Evolutionary conservation across 2,888 invertebrate species (phyloP).

Genomic region (Drosophila fungiperda): DNA sequence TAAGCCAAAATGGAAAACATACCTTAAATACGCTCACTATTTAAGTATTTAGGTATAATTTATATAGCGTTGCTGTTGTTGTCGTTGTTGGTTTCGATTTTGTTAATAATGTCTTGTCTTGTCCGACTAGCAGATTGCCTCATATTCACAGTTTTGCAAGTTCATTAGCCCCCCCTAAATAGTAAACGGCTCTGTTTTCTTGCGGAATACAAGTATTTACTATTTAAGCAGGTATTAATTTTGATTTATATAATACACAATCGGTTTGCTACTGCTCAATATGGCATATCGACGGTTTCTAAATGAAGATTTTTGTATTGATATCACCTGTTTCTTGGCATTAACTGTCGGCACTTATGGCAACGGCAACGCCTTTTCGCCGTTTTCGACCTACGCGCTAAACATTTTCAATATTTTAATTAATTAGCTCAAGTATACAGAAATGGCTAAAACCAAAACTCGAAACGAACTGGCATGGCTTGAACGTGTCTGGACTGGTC

Average conservation of each 20-base stretch:
- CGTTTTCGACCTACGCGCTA: conserved; percentile 51
- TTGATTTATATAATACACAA: conserved; percentile 44
- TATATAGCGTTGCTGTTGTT: conserved; percentile 22
- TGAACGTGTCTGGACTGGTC: neutral
- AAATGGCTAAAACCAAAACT: conserved; percentile 32
- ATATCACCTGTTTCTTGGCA: conserved; percentile 43
- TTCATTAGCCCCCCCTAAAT: conserved; percentile 61
- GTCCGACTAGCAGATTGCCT: conserved; percentile 41
- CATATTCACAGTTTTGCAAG: conserved; percentile 50
- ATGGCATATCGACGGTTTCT: conserved; percentile 51
- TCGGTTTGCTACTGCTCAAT: conserved; percentile 31
- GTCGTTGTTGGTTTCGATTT: conserved; percentile 5
- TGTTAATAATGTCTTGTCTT: conserved; percentile 32
- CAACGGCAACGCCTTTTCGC: conserved; percentile 65
- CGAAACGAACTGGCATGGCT: conserved; percentile 7
- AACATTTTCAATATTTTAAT: conserved; percentile 58
- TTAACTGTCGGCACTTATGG: conserved; percentile 48
- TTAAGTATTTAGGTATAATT: conserved; percentile 21
- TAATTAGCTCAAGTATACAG: conserved; percentile 48
- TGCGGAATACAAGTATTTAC: conserved; percentile 10
- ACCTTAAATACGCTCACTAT: conserved; percentile 44
- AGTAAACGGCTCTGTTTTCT: conserved; percentile 12
- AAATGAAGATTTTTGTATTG: conserved; percentile 56
- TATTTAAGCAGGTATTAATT: conserved; percentile 24
- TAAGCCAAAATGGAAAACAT: conserved; percentile 48